Base-by-base conservation (phyloP, 2,888 invertebrate species). In the Rhagophthalmus giganteus region DNA sequence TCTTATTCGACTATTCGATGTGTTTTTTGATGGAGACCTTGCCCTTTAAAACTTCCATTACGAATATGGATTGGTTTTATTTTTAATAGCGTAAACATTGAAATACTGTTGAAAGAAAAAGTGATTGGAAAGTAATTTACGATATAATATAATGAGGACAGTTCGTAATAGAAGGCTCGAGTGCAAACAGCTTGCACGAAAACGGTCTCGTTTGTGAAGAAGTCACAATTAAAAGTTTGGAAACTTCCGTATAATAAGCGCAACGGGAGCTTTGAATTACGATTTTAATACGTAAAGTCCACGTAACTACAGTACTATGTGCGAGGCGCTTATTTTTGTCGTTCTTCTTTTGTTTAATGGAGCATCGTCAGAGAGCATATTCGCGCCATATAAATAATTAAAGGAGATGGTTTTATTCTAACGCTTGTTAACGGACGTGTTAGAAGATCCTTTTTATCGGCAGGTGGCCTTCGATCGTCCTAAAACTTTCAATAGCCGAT, bases 151-250 rank as follows among this genome's bases (percentile, higher is more conserved):
- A n/a, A n/a, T n/a, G n/a, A n/a, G n/a, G n/a, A n/a, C n/a, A n/a
- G n/a, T n/a, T n/a, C n/a, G n/a, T n/a, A n/a, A n/a, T n/a, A n/a
- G n/a, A n/a, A n/a, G n/a, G n/a, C n/a, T n/a, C n/a, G n/a, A n/a
- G n/a, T n/a, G n/a, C n/a, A 46, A 46, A 38, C 46, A 46, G 25
- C 37, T 37, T 45, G 30, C 45, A 30, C 45, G 35, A 45, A 41
- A 45, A 45, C 57, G 58, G 48, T 58, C 45, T 57, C 50, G 47
- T 52, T n/a, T 53, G 49, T 54, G 52, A 44, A 57, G 53, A 58
- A 54, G 55, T 59, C 54, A 55, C 54, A 62, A 62, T 60, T 60
- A 60, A 59, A 60, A 60, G 48, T 62, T 57, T 42, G 49, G 47
- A 32, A 59, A 62, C 51, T 58, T 59, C 44, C 41, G 55, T 47